Percentiles rank a stretch among this genome's conserved stretches.
Conservation (phyloP, 92 coral and sea anemone species). For the Epizoanthus illoricatus region DNA sequence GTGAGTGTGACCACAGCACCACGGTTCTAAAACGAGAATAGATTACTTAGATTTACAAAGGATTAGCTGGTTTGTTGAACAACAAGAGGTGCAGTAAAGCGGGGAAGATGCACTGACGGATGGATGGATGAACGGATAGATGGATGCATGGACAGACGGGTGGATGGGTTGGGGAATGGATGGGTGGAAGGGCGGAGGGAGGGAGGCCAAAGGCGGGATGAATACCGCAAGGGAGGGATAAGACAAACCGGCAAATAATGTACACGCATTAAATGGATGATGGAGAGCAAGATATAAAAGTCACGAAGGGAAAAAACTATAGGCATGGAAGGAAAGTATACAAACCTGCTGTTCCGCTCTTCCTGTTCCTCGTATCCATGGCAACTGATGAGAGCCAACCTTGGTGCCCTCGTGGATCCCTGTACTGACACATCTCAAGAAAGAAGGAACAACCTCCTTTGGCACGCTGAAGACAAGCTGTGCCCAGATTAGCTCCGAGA, state of each 20-base stretch:
- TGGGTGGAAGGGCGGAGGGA: too few relatives aligned
- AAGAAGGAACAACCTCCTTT: constrained; percentile 68
- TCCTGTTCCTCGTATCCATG: constrained; percentile 59
- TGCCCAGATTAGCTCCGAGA: constrained; percentile 88
- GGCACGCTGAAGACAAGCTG: constrained; percentile 78
- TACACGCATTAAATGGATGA: too few relatives aligned
- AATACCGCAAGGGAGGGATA: too few relatives aligned
- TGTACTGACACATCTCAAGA: constrained; percentile 58
- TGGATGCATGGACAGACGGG: too few relatives aligned
- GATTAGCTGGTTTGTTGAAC: too few relatives aligned
- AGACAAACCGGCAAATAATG: too few relatives aligned
- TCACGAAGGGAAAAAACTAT: not conserved
- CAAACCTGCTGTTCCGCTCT: constrained; percentile 79
- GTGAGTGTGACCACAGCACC: constrained; percentile 34
- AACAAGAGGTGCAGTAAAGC: too few relatives aligned
- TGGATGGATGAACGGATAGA: too few relatives aligned
- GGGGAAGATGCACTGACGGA: too few relatives aligned
- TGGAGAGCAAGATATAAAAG: not conserved
- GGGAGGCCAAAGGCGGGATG: too few relatives aligned
- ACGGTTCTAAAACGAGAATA: constrained; percentile 1
- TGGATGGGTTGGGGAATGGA: too few relatives aligned
- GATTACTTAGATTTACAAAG: too few relatives aligned
- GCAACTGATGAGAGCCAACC: constrained; percentile 18
- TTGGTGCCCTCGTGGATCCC: constrained; percentile 55
- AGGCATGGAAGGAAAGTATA: not conserved